Conservation (phyloP, 1,140 invertebrate species). For the Ladona fulva region DNA sequence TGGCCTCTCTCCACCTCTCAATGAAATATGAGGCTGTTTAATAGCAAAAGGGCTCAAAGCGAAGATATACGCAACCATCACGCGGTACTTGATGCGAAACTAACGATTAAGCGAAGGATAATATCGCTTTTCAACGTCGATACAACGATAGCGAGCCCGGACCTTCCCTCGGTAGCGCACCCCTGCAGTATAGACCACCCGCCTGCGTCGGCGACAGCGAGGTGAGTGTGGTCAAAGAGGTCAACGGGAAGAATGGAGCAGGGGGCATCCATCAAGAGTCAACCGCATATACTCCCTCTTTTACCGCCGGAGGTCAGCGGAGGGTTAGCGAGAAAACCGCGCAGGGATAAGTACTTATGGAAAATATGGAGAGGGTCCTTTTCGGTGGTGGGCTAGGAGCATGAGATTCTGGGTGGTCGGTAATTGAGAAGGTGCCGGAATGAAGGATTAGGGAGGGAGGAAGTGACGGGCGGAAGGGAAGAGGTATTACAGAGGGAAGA, state of each 20-base stretch:
- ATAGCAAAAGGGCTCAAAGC: not conserved
- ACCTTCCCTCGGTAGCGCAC: not conserved
- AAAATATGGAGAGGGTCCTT: not conserved
- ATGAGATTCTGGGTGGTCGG: too few species aligned
- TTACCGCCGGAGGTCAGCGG: not conserved
- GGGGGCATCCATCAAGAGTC: not conserved
- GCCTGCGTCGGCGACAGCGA: not conserved
- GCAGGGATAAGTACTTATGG: not conserved
- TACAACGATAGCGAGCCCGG: not conserved
- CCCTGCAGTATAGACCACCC: not conserved
- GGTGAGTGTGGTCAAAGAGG: not conserved
- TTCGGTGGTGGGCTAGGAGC: too few species aligned
- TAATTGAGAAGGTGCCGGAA: too few species aligned
- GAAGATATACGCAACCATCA: not conserved
- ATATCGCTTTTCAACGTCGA: not conserved
- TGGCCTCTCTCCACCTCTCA: not conserved
- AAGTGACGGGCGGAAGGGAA: too few species aligned
- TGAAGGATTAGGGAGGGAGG: too few species aligned
- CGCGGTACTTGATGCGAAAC: not conserved
- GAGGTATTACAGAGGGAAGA: too few species aligned
- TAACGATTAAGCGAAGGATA: not conserved
- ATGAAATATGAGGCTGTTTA: not conserved
- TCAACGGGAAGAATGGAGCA: not conserved
- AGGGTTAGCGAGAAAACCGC: not conserved
- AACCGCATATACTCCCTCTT: too few species aligned